These are phyloP conservation scores for Rhinoderma darwinii DNA, from an alignment of 2,113 vertebrate genomes.

Conservation along the genomic window DNA sequence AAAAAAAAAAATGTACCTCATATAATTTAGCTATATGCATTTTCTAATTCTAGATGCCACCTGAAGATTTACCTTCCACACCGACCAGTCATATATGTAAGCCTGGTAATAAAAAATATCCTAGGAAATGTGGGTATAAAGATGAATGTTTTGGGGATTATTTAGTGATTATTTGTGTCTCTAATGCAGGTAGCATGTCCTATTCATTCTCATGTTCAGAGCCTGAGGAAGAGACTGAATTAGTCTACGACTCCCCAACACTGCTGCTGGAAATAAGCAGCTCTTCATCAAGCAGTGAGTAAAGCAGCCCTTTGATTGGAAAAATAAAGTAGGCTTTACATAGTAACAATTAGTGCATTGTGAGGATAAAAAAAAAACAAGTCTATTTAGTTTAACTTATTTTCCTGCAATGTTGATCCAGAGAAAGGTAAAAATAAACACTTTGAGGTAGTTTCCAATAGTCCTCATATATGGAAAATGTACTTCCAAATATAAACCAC, in stretches of 20 bases:
- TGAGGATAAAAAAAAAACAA: too few relatives aligned
- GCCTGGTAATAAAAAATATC: neutral
- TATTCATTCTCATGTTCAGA: neutral
- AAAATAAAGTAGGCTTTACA: too few relatives aligned
- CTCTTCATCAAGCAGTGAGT: conserved; percentile 19
- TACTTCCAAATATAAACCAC: too few relatives aligned
- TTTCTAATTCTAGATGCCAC: neutral
- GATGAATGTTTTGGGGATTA: neutral
- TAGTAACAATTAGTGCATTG: too few relatives aligned
- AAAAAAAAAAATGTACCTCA: neutral
- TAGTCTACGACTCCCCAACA: neutral
- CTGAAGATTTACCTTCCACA: neutral
- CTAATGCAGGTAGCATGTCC: neutral
- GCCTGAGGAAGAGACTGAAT: conserved; percentile 20
- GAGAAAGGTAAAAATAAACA: too few relatives aligned
- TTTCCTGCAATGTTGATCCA: too few relatives aligned
- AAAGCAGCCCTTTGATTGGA: too few relatives aligned
- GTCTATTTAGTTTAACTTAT: too few relatives aligned
- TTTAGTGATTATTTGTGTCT: neutral
- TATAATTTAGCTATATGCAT: neutral
- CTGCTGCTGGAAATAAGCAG: conserved; percentile 29
- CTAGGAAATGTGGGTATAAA: neutral
- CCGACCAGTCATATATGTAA: neutral
- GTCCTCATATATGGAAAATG: too few relatives aligned
- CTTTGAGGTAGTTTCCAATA: too few relatives aligned